phyloP scores from a whole-genome alignment of 2,888 invertebrate species.

The Lampropteryx suffumata region DNA sequence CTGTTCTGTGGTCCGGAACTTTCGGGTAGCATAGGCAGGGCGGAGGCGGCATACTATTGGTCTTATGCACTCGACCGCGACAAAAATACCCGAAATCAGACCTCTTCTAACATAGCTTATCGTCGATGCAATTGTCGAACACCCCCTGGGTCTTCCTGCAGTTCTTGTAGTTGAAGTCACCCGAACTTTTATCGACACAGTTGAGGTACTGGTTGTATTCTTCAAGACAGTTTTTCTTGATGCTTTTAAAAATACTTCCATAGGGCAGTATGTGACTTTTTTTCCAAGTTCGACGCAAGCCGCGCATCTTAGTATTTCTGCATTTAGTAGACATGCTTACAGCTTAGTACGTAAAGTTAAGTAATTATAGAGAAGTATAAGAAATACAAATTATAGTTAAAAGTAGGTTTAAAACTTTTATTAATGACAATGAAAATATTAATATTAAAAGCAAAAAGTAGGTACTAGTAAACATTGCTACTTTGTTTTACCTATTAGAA shows the following conservation, averaged over 20 bases:
- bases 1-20: too few relatives aligned
- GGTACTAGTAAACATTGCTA: too few relatives aligned
- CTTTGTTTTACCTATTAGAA: too few relatives aligned
- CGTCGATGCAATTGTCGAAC: conserved; percentile 91
- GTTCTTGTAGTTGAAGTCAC: conserved; percentile 82
- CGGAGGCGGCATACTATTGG: conserved; percentile 77
- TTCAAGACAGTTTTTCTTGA: conserved; percentile 90
- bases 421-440: too few relatives aligned
- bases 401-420: too few relatives aligned
- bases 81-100: conserved; percentile 93
- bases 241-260: conserved; percentile 91
- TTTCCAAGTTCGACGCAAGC: conserved; percentile 93
- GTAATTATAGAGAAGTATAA: too few relatives aligned
- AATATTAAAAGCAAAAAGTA: too few relatives aligned
- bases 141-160: conserved; percentile 93
- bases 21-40: conserved; percentile 76
- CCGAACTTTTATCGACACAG: conserved; percentile 89
- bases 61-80: conserved; percentile 85
- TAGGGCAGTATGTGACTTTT: conserved; percentile 92
- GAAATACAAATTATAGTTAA: too few relatives aligned
- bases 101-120: conserved; percentile 88
- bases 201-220: conserved; percentile 92
- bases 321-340: too few relatives aligned
- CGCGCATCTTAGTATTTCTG: conserved; percentile 91
- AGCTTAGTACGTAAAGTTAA: too few relatives aligned